These are phyloP conservation scores for Tetragonisca angustula DNA, from an alignment of 2,888 invertebrate genomes.

Conservation along the genomic window DNA sequence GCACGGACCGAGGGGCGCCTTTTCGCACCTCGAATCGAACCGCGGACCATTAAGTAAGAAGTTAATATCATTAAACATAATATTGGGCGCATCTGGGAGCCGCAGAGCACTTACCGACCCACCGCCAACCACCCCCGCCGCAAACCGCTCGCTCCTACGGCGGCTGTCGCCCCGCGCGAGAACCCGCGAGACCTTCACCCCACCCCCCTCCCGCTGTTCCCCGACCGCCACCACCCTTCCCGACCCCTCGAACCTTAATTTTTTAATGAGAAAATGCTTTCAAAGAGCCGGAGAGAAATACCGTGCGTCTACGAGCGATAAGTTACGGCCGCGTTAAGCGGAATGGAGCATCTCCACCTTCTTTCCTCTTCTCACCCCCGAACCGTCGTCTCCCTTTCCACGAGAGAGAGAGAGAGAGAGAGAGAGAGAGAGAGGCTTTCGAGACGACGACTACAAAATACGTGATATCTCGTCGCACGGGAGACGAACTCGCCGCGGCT, in stretches of 20 bases:
- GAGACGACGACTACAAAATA: not conserved
- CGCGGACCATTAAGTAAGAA: conserved; percentile 84
- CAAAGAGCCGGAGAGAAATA: conserved; percentile 85
- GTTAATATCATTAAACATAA: conserved; percentile 84
- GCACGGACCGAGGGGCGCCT: conserved; percentile 57
- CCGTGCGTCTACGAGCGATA: conserved; percentile 81
- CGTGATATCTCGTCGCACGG: not conserved
- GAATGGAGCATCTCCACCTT: conserved; percentile 63
- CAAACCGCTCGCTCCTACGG: conserved; percentile 50
- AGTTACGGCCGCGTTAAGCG: conserved; percentile 80
- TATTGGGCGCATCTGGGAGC: conserved; percentile 84
- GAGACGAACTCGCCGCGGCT: not conserved
- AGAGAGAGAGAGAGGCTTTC: not conserved
- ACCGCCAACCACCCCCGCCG: conserved; percentile 62
- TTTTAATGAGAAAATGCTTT: conserved; percentile 89
- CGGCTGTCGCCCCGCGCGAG: conserved; percentile 47
- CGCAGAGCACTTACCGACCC: conserved; percentile 83
- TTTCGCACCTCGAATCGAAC: conserved; percentile 84
- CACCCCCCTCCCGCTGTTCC: conserved; percentile 31
- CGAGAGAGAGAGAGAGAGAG: not conserved
- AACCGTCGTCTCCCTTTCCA: conserved; percentile 2
- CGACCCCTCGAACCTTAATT: conserved; percentile 82
- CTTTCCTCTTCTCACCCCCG: not conserved
- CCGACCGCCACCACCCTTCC: conserved; percentile 25
- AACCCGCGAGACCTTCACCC: conserved; percentile 47